A percentile compares a stretch with the other conserved stretches of the same genome.
Conservation (phyloP, 2,797 vertebrate genomes). For the Hippopotamyrus pictus region DNA sequence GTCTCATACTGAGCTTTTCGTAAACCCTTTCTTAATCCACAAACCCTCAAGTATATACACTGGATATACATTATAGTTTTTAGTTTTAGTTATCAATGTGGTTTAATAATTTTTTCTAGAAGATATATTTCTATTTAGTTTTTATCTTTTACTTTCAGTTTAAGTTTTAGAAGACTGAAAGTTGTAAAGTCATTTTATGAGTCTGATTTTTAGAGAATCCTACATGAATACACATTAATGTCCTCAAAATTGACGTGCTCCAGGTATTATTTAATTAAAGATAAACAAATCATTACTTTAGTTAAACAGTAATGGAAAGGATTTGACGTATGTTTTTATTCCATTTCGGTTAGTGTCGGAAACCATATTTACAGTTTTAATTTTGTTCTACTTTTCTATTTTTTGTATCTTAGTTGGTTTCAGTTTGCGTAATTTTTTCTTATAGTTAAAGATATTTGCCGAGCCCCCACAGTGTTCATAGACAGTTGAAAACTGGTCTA, state of each 20-base stretch:
- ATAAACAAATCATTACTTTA: background rate
- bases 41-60: background rate
- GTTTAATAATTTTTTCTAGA: background rate
- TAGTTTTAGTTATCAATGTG: background rate
- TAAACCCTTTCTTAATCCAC: background rate
- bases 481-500: background rate
- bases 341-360: background rate
- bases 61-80: background rate
- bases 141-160: background rate
- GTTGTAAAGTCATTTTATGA: background rate
- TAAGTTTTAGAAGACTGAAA: background rate
- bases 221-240: background rate
- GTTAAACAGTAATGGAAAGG: background rate
- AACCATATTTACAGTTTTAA: background rate
- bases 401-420: background rate
- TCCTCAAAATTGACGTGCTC: background rate
- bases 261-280: background rate
- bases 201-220: background rate
- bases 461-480: background rate
- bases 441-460: background rate
- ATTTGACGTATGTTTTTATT: background rate
- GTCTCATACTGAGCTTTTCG: background rate
- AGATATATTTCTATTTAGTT: background rate
- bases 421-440: background rate
- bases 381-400: background rate